A percentile compares a stretch with the other conserved stretches of the same genome.
These are phyloP conservation scores for Leuctra nigra DNA, from an alignment of 2,888 invertebrate genomes.

Conservation along the genomic window DNA sequence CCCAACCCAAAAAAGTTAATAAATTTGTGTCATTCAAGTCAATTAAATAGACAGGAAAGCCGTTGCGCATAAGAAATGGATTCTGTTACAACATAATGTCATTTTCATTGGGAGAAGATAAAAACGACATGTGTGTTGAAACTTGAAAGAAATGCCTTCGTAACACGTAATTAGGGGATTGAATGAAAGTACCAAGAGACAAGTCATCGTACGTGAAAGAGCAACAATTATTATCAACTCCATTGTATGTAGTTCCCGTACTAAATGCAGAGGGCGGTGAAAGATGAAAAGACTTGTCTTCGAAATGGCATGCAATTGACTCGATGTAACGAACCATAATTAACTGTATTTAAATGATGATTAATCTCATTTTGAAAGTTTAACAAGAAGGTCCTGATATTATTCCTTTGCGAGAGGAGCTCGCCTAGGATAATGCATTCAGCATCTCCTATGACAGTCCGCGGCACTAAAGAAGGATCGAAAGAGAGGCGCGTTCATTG, in stretches of 20 bases:
- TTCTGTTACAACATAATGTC: conserved; percentile 6
- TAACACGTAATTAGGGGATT: conserved; percentile 8
- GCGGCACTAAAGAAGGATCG: too few species aligned
- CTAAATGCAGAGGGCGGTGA: neutral
- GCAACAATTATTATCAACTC: conserved; percentile 1
- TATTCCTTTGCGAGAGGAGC: too few species aligned
- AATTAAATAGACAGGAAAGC: conserved; percentile 9
- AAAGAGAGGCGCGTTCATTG: too few species aligned
- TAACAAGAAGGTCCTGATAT: too few species aligned
- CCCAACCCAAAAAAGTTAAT: conserved; percentile 9
- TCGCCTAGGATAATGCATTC: too few species aligned
- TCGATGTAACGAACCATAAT: conserved; percentile 1
- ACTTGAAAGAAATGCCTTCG: conserved; percentile 12
- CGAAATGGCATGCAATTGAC: conserved; percentile 6
- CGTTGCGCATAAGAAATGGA: neutral
- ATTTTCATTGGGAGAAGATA: neutral
- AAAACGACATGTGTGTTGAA: too few species aligned
- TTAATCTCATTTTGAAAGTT: conserved; percentile 14
- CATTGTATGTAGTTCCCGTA: neutral
- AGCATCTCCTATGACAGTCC: too few species aligned
- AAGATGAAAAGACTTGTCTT: neutral
- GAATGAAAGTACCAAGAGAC: neutral
- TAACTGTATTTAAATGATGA: conserved; percentile 15
- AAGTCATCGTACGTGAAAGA: neutral
- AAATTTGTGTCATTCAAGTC: conserved; percentile 6